A percentile compares a stretch with the other conserved stretches of the same genome.
Conservation (phyloP, 1,140 invertebrate genomes). For the Oryctes rhinoceros region DNA sequence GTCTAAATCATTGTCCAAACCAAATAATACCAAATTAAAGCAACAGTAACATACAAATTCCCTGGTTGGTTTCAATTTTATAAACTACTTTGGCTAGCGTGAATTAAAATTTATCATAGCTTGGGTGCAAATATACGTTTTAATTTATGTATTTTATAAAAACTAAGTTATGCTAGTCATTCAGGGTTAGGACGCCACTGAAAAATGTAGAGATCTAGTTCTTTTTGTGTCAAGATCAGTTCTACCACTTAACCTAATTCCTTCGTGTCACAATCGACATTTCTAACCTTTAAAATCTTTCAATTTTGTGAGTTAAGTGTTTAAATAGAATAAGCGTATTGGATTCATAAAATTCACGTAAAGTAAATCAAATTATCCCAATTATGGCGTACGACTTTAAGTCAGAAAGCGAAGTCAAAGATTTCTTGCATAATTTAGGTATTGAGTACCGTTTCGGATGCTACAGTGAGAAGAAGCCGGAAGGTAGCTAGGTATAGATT, state of each 20-base stretch:
- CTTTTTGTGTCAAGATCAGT: background rate
- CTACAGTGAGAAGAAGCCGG: conserved; percentile 81
- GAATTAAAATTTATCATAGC: too few species aligned
- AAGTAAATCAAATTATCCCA: background rate
- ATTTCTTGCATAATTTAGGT: conserved; percentile 88
- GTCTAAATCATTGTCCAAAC: too few species aligned
- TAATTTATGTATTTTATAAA: too few species aligned
- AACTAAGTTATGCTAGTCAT: too few species aligned
- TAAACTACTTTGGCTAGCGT: too few species aligned
- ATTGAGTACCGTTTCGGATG: conserved; percentile 95
- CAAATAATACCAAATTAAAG: too few species aligned
- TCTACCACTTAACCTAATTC: background rate
- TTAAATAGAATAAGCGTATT: background rate
- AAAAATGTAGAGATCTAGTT: background rate
- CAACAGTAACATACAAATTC: too few species aligned
- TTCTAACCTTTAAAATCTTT: background rate
- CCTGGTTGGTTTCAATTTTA: too few species aligned
- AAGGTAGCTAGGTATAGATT: conserved; percentile 66
- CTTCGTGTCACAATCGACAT: background rate
- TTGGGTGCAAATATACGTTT: too few species aligned
- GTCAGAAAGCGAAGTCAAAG: conserved; percentile 77
- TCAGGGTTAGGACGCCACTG: too few species aligned
- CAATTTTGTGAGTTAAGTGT: background rate
- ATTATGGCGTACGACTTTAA: conserved; percentile 16
- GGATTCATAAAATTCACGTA: too few species aligned